phyloP scores from a whole-genome alignment of 2,888 invertebrate species.

The Mimas tiliae region DNA sequence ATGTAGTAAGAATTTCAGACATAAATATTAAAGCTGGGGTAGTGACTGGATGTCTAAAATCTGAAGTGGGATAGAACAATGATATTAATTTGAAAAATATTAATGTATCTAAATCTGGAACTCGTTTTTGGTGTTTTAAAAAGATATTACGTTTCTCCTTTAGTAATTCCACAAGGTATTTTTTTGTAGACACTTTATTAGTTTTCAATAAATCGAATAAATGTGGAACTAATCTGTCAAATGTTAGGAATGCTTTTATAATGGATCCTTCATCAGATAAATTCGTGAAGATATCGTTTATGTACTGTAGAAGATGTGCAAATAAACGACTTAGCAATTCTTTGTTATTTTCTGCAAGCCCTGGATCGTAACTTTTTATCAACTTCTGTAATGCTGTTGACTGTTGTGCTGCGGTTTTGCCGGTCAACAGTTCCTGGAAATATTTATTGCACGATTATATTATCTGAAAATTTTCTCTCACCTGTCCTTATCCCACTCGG shows the following conservation, averaged over 20 bases:
- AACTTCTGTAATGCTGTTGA: slow-evolving; percentile 90
- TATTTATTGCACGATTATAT: background rate
- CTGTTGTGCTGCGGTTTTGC: slow-evolving; percentile 87
- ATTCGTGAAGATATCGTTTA: slow-evolving; percentile 87
- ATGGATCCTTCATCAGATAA: slow-evolving; percentile 68
- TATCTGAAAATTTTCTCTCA: too few species aligned
- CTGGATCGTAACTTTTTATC: slow-evolving; percentile 94
- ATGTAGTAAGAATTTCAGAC: slow-evolving; percentile 89
- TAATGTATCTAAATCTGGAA: slow-evolving; percentile 88
- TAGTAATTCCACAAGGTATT: slow-evolving; percentile 87
- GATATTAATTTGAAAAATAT: slow-evolving; percentile 93
- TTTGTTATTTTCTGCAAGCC: slow-evolving; percentile 91
- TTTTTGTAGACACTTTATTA: slow-evolving; percentile 88
- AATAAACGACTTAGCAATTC: slow-evolving; percentile 90
- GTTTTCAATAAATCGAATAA: slow-evolving; percentile 89
- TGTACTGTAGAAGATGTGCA: slow-evolving; percentile 90
- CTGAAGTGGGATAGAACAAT: slow-evolving; percentile 94
- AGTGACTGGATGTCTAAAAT: slow-evolving; percentile 94
- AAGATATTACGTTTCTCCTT: slow-evolving; percentile 89
- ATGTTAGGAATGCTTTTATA: slow-evolving; percentile 83
- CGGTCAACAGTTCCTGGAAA: slow-evolving; percentile 83
- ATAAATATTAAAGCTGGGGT: slow-evolving; percentile 94
- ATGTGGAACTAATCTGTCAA: slow-evolving; percentile 83
- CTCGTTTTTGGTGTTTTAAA: slow-evolving; percentile 82
- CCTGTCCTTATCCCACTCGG: too few species aligned